Percentiles rank a stretch among this genome's conserved stretches.
These are phyloP conservation scores for Spicauda simplicius DNA, from an alignment of 2,888 invertebrate genomes.

Conservation along the genomic window DNA sequence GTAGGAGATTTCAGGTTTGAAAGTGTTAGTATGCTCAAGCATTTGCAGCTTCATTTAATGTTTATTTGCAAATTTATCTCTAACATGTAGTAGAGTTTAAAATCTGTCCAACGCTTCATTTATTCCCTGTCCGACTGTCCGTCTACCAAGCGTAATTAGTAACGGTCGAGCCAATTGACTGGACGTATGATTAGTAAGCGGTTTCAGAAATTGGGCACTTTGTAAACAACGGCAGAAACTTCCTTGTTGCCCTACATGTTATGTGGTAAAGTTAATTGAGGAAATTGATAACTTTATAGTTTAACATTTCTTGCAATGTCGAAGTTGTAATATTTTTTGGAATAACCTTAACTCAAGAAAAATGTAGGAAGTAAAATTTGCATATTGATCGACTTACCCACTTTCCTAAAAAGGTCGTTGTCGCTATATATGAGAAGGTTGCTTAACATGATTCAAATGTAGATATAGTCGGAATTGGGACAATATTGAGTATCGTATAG, in stretches of 20 bases:
- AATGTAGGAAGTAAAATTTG: slow-evolving; percentile 8
- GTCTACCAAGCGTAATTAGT: neutral
- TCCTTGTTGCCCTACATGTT: neutral
- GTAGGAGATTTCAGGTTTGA: no score
- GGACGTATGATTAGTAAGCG: neutral
- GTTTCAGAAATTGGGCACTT: neutral
- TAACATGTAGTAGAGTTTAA: no score
- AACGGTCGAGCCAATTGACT: neutral
- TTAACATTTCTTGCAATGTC: neutral
- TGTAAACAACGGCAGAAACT: neutral
- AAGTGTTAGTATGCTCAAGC: no score
- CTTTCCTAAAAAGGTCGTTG: slow-evolving; percentile 17
- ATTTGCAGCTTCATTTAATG: no score
- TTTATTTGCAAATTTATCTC: no score
- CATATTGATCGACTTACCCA: slow-evolving; percentile 20
- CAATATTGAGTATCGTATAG: neutral
- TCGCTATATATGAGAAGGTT: slow-evolving; percentile 7
- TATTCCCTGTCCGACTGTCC: neutral
- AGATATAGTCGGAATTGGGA: neutral
- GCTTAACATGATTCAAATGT: slow-evolving; percentile 10
- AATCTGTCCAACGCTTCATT: neutral
- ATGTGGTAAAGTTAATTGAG: neutral
- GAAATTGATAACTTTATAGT: neutral
- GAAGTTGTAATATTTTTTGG: neutral
- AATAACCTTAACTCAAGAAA: slow-evolving; percentile 11